Evolutionary conservation across 37 sponge, comb jelly and placozoan species (phyloP), one percentile per base, ranked within the genome.

Genomic region (Aphrocallistes beatrix): DNA sequence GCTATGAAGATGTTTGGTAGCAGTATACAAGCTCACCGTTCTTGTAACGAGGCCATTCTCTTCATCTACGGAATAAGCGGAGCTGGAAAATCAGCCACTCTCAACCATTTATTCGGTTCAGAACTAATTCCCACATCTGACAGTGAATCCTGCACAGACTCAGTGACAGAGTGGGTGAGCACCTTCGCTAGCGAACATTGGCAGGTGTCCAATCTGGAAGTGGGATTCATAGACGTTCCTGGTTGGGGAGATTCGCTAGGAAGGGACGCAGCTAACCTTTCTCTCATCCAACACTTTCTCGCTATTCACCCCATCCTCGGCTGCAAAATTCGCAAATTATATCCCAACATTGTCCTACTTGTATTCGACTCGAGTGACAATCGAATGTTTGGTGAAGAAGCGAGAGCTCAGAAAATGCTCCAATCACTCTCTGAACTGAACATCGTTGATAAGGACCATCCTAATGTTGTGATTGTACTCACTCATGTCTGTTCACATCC

Each of bases 101-200:
- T 60, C 75, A 60, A 60, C 34, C 75, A 60, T 60, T 30, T 60
- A 19, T 60, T 60, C 75, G 25, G 3, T 28, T 3, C 75, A 19
- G 75, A 60, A 6, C 21, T 60, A 28, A 60, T 60, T 13, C 75
- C 75, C 6, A 60, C 75, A 3, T 60, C 75, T 60, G 75, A 19
- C n/a, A 60, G 28, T 25, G 75, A 60, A 30, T 60, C 75, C 3
- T 19, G 28, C 75, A 60, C 75, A 60, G 75, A 60, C 34, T 60
- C 75, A 25, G 75, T 60, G 32, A 60, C 21, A 25, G 75, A 60
- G 75, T 60, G 75, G 75, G 75, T 60, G 75, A 60, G 75, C n/a
- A 60, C 28, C n/a, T 25, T 60, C 28, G 28, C 10, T 60, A 60
- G 75, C 34, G 75, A 60, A 30, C 75, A 60, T 28, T 60, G 75